These are phyloP conservation scores for Anastatus disparis DNA, from an alignment of 1,140 invertebrate genomes.

Conservation along the genomic window DNA sequence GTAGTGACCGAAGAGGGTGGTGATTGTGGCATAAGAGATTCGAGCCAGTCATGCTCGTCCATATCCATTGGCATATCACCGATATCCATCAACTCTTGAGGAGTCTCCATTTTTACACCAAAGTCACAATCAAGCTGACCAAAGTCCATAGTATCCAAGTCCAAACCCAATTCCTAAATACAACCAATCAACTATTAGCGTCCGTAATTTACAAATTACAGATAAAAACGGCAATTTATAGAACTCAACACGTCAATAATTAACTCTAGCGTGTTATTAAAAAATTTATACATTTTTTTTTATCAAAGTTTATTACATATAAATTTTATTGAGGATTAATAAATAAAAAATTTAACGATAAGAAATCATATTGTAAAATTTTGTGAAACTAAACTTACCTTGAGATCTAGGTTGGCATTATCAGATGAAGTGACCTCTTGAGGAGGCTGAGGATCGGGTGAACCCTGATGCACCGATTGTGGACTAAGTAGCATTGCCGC, in stretches of 20 bases:
- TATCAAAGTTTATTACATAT: no score
- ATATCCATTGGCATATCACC: slow-evolving; percentile 75
- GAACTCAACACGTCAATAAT: no score
- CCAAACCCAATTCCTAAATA: slow-evolving; percentile 66
- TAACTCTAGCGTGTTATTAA: no score
- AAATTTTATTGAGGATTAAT: no score
- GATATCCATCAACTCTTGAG: slow-evolving; percentile 64
- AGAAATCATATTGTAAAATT: no score
- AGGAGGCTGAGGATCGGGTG: slow-evolving; percentile 62
- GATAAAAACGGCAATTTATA: no score
- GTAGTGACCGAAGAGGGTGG: slow-evolving; percentile 49
- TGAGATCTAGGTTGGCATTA: slow-evolving; percentile 62
- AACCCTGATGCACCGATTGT: slow-evolving; percentile 54
- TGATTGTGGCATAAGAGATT: slow-evolving; percentile 70
- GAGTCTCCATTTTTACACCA: slow-evolving; percentile 59
- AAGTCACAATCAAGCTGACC: slow-evolving; percentile 68
- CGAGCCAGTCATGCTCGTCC: slow-evolving; percentile 79
- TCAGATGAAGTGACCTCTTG: slow-evolving; percentile 64
- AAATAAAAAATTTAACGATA: no score
- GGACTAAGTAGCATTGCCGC: slow-evolving; percentile 61
- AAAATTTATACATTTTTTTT: no score
- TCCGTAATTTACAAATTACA: no score
- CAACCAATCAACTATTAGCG: no score
- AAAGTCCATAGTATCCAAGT: slow-evolving; percentile 71
- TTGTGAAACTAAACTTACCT: no score